Conservation (phyloP, 2,113 vertebrate species). For the Amphiprion percula region DNA sequence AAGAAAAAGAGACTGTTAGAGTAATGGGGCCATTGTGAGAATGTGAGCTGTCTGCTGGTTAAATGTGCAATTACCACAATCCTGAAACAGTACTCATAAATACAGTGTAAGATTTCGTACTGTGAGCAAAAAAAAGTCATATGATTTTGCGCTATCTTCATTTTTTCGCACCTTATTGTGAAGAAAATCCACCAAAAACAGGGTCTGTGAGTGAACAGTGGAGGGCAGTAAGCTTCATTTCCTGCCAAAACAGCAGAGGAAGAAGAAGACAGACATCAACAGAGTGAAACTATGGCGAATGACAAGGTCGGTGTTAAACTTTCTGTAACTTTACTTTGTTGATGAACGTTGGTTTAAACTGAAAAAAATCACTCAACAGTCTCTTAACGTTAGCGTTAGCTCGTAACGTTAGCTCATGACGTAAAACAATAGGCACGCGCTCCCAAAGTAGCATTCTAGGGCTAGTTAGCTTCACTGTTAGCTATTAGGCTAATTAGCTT, state of each 20-base stretch:
- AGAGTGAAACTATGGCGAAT: slow-evolving; percentile 67
- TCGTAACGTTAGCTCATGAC: background rate
- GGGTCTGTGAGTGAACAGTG: background rate
- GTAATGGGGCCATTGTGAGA: background rate
- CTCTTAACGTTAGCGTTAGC: background rate
- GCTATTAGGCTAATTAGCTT: background rate
- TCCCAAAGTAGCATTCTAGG: background rate
- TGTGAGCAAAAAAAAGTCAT: background rate
- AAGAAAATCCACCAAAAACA: background rate
- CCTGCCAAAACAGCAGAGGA: background rate
- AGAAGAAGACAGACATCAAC: background rate
- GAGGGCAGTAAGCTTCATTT: slow-evolving; percentile 9
- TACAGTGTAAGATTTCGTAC: background rate
- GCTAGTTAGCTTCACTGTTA: slow-evolving; percentile 24
- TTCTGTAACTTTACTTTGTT: background rate
- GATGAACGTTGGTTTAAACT: background rate
- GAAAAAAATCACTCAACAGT: background rate
- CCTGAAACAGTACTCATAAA: background rate
- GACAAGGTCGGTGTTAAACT: slow-evolving; percentile 77
- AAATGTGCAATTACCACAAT: too few species aligned
- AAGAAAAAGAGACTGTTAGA: too few species aligned
- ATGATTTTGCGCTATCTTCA: background rate
- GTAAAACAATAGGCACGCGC: background rate
- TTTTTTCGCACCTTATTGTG: background rate
- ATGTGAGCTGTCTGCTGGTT: background rate